These are phyloP conservation scores for Drosophila subquinaria DNA, from an alignment of 2,888 invertebrate species.

Conservation along the genomic window DNA sequence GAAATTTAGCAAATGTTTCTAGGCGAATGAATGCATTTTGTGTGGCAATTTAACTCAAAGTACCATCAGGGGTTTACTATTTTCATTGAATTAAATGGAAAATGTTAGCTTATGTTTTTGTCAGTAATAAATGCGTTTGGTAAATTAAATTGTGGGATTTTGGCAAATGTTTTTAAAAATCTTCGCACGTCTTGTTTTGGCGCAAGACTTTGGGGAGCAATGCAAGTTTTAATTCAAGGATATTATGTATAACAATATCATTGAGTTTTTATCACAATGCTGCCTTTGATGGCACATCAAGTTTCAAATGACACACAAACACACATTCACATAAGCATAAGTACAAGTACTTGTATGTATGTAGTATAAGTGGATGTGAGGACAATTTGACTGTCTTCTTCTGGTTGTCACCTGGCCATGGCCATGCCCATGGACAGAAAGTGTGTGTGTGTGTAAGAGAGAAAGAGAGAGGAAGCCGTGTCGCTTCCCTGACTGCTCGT, in stretches of 20 bases:
- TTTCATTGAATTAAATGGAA: neutral
- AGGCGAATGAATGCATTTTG: conserved; percentile 3
- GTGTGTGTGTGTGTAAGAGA: neutral
- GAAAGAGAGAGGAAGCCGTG: neutral
- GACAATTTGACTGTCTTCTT: conserved; percentile 51
- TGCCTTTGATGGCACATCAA: conserved; percentile 37
- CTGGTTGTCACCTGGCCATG: conserved; percentile 56
- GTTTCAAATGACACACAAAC: conserved; percentile 20
- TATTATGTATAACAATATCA: conserved; percentile 20
- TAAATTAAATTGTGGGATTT: neutral
- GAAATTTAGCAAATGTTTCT: neutral
- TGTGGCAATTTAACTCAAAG: neutral
- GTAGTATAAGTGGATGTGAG: conserved; percentile 5
- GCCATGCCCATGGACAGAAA: conserved; percentile 22
- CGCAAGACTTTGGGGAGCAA: neutral
- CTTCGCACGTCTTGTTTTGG: neutral
- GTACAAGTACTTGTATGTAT: conserved; percentile 4
- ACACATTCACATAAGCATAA: neutral
- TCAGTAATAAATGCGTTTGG: neutral
- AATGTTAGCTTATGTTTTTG: neutral
- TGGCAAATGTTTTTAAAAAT: neutral
- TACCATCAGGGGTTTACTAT: neutral
- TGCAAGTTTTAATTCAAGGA: conserved; percentile 24
- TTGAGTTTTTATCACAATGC: conserved; percentile 26
- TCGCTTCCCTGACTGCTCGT: conserved; percentile 59